phyloP scores from a whole-genome alignment of 2,797 vertebrate species.

The Molossus alvarezi region DNA sequence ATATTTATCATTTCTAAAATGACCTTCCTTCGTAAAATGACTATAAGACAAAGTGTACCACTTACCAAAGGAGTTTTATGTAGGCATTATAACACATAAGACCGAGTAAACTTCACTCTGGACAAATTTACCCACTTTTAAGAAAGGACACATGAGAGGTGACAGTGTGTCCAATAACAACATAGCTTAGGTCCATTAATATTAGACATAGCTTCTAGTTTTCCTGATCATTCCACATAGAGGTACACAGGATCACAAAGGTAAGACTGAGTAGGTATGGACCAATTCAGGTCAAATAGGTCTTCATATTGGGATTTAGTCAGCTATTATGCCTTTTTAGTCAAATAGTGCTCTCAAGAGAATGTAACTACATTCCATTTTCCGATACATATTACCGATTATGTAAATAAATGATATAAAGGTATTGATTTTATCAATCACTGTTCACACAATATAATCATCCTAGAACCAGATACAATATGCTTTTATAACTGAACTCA shows the following conservation, averaged over 20 bases:
- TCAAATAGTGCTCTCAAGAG: background rate
- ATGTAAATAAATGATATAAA: background rate
- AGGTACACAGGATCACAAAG: background rate
- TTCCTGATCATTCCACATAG: background rate
- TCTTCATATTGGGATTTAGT: background rate
- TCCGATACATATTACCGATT: background rate
- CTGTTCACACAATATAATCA: background rate
- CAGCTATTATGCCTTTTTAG: background rate
- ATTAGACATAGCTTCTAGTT: background rate
- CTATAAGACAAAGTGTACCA: background rate
- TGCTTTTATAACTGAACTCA: background rate
- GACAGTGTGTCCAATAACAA: background rate
- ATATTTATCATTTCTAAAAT: background rate
- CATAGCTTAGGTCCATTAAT: background rate
- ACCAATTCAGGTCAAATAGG: background rate
- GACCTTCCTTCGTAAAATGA: background rate
- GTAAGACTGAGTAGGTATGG: background rate
- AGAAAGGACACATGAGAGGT: background rate
- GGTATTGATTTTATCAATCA: background rate
- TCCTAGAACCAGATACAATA: background rate
- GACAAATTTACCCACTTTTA: background rate
- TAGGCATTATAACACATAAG: background rate
- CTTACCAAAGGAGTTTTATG: background rate
- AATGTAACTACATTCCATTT: background rate
- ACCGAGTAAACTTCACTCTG: background rate